Evolutionary conservation across 1,140 invertebrate species (phyloP).

Genomic region (Drosophila setifemur): DNA sequence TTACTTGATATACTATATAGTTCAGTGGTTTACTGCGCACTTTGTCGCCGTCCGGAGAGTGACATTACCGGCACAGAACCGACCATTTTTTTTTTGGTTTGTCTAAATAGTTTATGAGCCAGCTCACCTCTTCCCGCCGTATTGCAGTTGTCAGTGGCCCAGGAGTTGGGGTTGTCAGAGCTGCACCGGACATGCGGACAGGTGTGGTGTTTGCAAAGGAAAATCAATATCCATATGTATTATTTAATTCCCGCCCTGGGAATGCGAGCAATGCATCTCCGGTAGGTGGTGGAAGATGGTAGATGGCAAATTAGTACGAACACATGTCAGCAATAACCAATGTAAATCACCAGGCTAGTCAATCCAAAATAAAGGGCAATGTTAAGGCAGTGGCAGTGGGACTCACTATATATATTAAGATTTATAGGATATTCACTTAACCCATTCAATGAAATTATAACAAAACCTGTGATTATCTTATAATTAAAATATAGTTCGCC

Average conservation of each 20-base stretch:
- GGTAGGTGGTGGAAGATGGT: slow-evolving; percentile 1
- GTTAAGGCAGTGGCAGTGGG: no score
- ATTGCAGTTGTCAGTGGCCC: slow-evolving; percentile 46
- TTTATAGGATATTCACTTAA: no score
- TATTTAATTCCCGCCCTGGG: slow-evolving; percentile 50
- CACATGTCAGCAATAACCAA: slow-evolving; percentile 45
- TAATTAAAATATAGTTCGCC: no score
- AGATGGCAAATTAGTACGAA: not conserved
- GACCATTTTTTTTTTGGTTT: slow-evolving; percentile 19
- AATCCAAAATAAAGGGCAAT: slow-evolving; percentile 5
- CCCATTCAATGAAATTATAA: no score
- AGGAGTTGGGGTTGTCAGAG: not conserved
- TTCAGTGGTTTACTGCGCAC: slow-evolving; percentile 70
- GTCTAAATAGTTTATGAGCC: slow-evolving; percentile 56
- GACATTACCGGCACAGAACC: slow-evolving; percentile 22
- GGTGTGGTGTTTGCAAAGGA: slow-evolving; percentile 29
- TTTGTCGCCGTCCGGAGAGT: slow-evolving; percentile 23
- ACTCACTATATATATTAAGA: no score
- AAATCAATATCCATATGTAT: slow-evolving; percentile 63
- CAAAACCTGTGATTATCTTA: no score
- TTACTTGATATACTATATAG: slow-evolving; percentile 58
- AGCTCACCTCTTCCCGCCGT: not conserved
- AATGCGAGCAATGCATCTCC: slow-evolving; percentile 32
- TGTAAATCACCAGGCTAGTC: slow-evolving; percentile 28
- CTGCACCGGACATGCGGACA: slow-evolving; percentile 44